Evolutionary conservation across 2,888 invertebrate species (phyloP).

Genomic region (Dione juno): DNA sequence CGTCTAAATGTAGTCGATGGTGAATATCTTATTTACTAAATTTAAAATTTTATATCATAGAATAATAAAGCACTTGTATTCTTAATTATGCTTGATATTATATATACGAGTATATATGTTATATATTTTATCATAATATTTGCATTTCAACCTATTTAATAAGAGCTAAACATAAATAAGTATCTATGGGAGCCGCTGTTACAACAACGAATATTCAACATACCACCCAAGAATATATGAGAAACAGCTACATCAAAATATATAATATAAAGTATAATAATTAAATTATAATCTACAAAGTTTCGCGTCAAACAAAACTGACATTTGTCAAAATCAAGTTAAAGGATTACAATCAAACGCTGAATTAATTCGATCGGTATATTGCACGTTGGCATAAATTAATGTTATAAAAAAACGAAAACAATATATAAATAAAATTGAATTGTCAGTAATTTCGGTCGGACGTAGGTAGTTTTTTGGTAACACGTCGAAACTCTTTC

Average conservation of each 20-base stretch:
- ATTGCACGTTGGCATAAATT: constrained; percentile 24
- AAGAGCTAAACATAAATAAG: not conserved
- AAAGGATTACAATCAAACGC: constrained; percentile 29
- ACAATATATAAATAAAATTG: constrained; percentile 25
- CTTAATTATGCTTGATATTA: too few relatives aligned
- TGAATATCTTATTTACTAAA: too few relatives aligned
- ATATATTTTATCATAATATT: not conserved
- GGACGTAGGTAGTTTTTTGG: constrained; percentile 34
- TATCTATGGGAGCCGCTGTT: not conserved
- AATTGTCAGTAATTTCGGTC: constrained; percentile 52
- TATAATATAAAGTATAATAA: not conserved
- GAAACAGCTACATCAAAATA: too few relatives aligned
- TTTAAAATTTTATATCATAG: too few relatives aligned
- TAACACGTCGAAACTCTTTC: constrained; percentile 39
- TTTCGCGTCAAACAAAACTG: constrained; percentile 19
- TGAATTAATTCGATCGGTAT: constrained; percentile 33
- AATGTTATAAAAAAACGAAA: not conserved
- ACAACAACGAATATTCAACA: not conserved
- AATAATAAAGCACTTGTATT: too few relatives aligned
- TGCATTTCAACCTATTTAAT: not conserved
- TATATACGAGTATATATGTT: too few relatives aligned
- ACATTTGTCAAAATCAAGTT: constrained; percentile 31
- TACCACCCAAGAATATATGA: not conserved
- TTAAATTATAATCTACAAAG: constrained; percentile 9
- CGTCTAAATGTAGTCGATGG: too few relatives aligned